These are phyloP conservation scores for Drosophila sordidula DNA, from an alignment of 2,888 invertebrate species.

Conservation along the genomic window DNA sequence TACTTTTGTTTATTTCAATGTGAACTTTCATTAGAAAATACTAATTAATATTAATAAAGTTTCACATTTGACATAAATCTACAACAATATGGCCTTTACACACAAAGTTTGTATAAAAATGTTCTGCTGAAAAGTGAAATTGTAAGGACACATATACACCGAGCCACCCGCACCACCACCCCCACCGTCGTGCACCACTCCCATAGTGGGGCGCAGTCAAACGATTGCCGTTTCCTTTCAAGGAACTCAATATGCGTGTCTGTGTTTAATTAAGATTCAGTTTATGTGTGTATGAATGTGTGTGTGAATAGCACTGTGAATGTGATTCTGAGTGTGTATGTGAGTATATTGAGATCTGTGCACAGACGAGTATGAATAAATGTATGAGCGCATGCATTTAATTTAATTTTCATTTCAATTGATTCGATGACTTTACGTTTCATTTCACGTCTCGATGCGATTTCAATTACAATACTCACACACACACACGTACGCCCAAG, in stretches of 20 bases:
- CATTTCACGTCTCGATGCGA: conserved; percentile 78
- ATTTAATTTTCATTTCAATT: conserved; percentile 81
- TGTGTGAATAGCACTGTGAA: conserved; percentile 32
- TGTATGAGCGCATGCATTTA: conserved; percentile 75
- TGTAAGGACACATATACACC: conserved; percentile 11
- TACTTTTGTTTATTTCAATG: background rate
- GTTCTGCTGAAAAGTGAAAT: conserved; percentile 35
- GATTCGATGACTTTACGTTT: conserved; percentile 79
- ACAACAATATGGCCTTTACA: conserved; percentile 2
- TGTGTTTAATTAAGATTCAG: conserved; percentile 75
- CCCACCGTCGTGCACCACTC: background rate
- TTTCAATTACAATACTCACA: conserved; percentile 68
- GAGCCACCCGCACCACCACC: background rate
- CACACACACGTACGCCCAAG: conserved; percentile 13
- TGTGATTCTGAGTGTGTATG: conserved; percentile 15
- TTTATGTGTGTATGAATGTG: conserved; percentile 39
- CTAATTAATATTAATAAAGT: background rate
- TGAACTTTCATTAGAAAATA: background rate
- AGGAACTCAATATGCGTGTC: conserved; percentile 72
- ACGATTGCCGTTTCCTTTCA: conserved; percentile 61
- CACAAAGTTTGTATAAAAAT: conserved; percentile 8
- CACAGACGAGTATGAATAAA: conserved; percentile 66
- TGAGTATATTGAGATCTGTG: conserved; percentile 26
- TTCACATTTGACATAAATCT: background rate
- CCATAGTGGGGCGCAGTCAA: conserved; percentile 39